These are phyloP conservation scores for Coelopa frigida DNA, from an alignment of 1,140 invertebrate genomes.

Conservation along the genomic window DNA sequence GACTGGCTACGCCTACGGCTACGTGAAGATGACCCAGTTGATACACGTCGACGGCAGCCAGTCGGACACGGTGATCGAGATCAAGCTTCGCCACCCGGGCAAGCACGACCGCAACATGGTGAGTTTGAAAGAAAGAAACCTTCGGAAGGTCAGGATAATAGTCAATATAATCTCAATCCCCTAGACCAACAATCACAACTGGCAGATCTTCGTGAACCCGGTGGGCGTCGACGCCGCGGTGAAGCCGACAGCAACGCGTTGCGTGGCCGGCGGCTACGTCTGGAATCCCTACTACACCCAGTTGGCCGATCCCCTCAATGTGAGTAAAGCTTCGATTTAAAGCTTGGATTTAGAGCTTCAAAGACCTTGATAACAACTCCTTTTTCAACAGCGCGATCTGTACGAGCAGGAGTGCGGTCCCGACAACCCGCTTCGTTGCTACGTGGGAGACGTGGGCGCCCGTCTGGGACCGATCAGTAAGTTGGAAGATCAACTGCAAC, in stretches of 20 bases:
- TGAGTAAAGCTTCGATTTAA: conserved; percentile 45
- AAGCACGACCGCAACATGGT: conserved; percentile 73
- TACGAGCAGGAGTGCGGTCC: conserved; percentile 81
- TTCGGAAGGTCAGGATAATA: background rate
- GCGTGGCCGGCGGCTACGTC: conserved; percentile 80
- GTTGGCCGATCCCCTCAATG: conserved; percentile 79
- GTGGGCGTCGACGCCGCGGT: conserved; percentile 88
- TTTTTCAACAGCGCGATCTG: conserved; percentile 59
- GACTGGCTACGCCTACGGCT: conserved; percentile 75
- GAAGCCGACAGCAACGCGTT: conserved; percentile 67
- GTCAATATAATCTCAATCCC: background rate
- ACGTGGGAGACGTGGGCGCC: conserved; percentile 86
- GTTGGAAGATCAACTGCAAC: background rate
- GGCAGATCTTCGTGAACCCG: conserved; percentile 88
- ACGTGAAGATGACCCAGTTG: conserved; percentile 81
- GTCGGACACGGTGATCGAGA: conserved; percentile 84
- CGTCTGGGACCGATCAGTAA: conserved; percentile 70
- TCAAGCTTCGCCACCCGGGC: conserved; percentile 78
- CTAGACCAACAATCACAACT: conserved; percentile 77
- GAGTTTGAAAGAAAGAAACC: conserved; percentile 6
- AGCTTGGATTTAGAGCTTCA: background rate
- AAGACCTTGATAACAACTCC: background rate
- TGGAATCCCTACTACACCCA: conserved; percentile 93
- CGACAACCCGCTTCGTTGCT: conserved; percentile 81
- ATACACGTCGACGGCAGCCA: conserved; percentile 76